Evolutionary conservation across 2,113 vertebrate species (phyloP).

Genomic region (Pampusana beccarii): DNA sequence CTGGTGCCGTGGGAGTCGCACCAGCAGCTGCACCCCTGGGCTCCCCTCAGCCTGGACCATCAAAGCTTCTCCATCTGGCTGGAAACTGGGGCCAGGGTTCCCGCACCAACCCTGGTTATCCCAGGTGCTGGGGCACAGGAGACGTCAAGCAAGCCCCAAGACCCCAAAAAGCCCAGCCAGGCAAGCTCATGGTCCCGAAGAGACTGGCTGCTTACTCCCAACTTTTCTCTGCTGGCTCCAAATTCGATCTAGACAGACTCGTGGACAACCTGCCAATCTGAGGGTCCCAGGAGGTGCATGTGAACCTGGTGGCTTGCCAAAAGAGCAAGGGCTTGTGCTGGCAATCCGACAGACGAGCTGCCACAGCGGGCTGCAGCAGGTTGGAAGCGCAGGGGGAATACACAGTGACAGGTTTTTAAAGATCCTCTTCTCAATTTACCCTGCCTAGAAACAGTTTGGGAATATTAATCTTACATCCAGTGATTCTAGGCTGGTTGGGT

Average conservation of each 20-base stretch:
- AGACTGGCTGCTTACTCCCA: neutral
- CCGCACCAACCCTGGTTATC: accelerated
- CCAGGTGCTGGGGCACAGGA: neutral
- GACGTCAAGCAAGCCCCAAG: neutral
- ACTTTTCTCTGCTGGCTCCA: neutral
- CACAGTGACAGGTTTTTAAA: accelerated
- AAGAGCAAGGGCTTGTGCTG: neutral
- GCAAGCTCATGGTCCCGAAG: neutral
- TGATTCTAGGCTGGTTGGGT: accelerated
- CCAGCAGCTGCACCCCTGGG: neutral
- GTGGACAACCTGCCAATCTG: neutral
- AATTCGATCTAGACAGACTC: neutral
- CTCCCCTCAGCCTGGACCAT: neutral
- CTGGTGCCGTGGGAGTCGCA: neutral
- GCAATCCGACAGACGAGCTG: accelerated
- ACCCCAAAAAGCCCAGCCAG: neutral
- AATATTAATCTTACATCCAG: neutral
- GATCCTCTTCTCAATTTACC: neutral
- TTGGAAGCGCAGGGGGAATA: neutral
- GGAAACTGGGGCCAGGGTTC: neutral
- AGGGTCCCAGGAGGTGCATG: accelerated
- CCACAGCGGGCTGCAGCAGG: neutral
- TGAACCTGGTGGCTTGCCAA: neutral
- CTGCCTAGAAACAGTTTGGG: neutral
- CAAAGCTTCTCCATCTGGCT: neutral